Evolutionary conservation across 2,113 vertebrate species (phyloP), one percentile per base, ranked within the genome.

Genomic region (Tapirus terrestris): DNA sequence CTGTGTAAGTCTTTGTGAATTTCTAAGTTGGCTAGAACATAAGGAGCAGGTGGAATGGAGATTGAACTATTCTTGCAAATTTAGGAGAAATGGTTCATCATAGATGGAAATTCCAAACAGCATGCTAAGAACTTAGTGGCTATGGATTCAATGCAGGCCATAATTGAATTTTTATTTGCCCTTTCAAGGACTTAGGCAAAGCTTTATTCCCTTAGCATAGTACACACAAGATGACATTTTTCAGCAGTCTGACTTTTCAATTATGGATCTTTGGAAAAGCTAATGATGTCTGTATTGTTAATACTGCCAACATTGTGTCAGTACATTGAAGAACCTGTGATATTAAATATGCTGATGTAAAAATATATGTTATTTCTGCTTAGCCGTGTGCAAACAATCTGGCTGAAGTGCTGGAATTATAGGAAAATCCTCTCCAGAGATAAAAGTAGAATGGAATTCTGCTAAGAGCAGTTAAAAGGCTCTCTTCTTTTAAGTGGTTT

Each of bases 331-430:
- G 92, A 97, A 91, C 76, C 93, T 94, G 67, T 89, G 97, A 97
- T 94, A 97, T 95, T 98, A 96, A 98, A 95, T 97, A 95, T 81
- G 73, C 88, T 93, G 92, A 94, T 96, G 48, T 93, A 98, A 97
- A 98, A 96, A 95, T 98, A 96, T 94, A 97, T 93, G 93, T 96
- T 97, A 97, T 97, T 97, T 96, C 63, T 97, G 61, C 43, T 97
- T 72, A 96, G 67, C 77, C 12, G 36, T 97, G 93, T 97, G 97
- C 93, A 97, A 97, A 98, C 94, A 97, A 80, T 95, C 93, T 93
- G 94, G 93, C 76, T 96, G 73, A 97, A 96, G 93, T 96, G 94
- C 56, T 85, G 63, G 94, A 97, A 89, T 98, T 85, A 92, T 79
- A 94, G 81, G 31, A 51, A 94, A 97, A 97, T 91, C 72, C 89